phyloP scores from a whole-genome alignment of 2,888 invertebrate species.

The Xanthorhoe designata region DNA sequence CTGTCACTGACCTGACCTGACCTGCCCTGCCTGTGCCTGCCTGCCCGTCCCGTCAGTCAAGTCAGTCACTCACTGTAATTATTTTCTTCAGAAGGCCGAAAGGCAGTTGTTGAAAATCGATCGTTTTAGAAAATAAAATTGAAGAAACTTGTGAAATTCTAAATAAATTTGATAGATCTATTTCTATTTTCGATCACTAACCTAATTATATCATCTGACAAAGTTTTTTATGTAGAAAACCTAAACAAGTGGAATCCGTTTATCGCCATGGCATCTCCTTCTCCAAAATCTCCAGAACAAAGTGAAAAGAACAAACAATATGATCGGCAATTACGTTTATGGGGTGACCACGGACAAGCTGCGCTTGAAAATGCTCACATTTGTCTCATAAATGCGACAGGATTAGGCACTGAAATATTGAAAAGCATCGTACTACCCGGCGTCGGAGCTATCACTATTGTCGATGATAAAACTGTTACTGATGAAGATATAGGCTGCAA shows the following conservation, averaged over 20 bases:
- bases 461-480: constrained; percentile 93
- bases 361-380: constrained; percentile 95
- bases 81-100: background rate
- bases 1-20: no score
- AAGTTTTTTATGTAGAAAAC: background rate
- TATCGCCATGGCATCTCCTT: constrained; percentile 87
- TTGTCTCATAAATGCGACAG: constrained; percentile 97
- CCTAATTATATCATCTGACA: background rate
- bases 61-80: no score
- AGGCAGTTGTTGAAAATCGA: background rate
- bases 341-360: constrained; percentile 99
- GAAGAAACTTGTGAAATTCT: background rate
- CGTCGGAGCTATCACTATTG: constrained; percentile 95
- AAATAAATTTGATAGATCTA: background rate
- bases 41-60: no score
- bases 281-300: constrained; percentile 90
- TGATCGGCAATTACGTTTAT: constrained; percentile 94
- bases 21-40: no score
- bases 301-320: constrained; percentile 92
- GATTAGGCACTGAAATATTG: constrained; percentile 96
- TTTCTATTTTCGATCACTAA: background rate
- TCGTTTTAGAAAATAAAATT: background rate
- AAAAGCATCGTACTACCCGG: constrained; percentile 98
- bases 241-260: background rate
- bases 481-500: constrained; percentile 98